Conservation (phyloP, 2,113 vertebrate species). For the Rynchops niger region DNA sequence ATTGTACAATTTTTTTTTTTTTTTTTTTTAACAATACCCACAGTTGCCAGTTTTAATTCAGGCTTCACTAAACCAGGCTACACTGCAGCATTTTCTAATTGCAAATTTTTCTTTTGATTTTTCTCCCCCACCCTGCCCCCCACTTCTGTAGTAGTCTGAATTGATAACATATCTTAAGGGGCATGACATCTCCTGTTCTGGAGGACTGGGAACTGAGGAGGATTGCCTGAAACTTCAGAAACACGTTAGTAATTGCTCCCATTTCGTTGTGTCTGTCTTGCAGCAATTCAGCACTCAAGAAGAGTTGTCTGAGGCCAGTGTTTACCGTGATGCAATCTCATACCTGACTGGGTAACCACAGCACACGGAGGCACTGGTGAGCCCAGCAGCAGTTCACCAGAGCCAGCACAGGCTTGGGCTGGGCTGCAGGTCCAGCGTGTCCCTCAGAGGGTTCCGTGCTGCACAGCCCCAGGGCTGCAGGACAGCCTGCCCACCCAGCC, state of each 20-base stretch:
- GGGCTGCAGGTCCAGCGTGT: not conserved
- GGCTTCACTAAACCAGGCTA: not conserved
- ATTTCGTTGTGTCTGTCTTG: not conserved
- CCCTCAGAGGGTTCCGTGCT: not conserved
- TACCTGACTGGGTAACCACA: fast-evolving
- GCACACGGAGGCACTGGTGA: fast-evolving
- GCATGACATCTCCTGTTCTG: not conserved
- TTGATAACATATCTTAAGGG: not conserved
- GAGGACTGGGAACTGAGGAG: not conserved
- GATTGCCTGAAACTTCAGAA: not conserved
- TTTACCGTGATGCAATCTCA: not conserved
- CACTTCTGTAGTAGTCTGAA: not conserved
- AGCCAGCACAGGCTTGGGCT: not conserved
- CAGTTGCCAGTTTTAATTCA: not conserved
- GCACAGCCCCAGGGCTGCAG: not conserved
- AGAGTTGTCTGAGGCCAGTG: fast-evolving
- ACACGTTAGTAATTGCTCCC: not conserved
- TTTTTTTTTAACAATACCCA: not conserved
- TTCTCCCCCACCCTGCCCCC: too few species aligned
- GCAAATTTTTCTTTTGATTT: not conserved
- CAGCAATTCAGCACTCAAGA: not conserved
- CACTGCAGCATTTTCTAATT: not conserved
- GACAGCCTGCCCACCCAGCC: not conserved
- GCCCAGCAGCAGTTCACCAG: fast-evolving
- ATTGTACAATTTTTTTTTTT: not conserved